Percentiles rank a stretch among this genome's conserved stretches.
Conservation (phyloP, 2,888 invertebrate genomes). For the Athalia rosae region DNA sequence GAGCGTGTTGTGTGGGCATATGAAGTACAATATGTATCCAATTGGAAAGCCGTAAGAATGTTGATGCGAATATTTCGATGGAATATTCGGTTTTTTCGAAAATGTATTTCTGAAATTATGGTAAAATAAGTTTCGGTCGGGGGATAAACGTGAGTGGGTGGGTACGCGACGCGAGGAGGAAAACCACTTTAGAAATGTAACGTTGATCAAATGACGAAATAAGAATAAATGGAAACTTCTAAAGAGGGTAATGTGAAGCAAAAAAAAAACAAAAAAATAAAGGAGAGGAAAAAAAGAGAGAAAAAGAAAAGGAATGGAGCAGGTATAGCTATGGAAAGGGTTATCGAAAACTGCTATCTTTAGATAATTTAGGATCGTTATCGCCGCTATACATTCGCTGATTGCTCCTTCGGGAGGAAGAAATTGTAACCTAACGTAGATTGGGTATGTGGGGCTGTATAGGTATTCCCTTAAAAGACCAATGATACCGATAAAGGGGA, state of each 20-base stretch:
- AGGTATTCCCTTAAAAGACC: constrained; percentile 27
- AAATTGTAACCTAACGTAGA: constrained; percentile 18
- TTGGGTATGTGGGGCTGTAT: background rate
- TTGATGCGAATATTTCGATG: background rate
- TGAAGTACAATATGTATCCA: background rate
- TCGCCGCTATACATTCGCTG: constrained; percentile 23
- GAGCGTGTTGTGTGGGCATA: too few relatives aligned
- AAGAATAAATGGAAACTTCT: background rate
- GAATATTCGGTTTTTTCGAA: too few relatives aligned
- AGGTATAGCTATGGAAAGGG: background rate
- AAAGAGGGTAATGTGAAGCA: background rate
- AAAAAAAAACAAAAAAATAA: background rate
- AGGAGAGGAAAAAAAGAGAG: background rate
- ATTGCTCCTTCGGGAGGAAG: constrained; percentile 30
- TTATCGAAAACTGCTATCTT: constrained; percentile 34
- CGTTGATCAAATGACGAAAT: too few relatives aligned
- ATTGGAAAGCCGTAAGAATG: constrained; percentile 17
- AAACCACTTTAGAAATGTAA: too few relatives aligned
- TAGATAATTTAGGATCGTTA: constrained; percentile 31
- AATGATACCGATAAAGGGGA: background rate
- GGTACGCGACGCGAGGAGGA: too few relatives aligned
- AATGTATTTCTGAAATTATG: too few relatives aligned
- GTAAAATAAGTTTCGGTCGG: too few relatives aligned
- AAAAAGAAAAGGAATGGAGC: background rate
- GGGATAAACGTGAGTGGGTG: too few relatives aligned